phyloP scores from a whole-genome alignment of 2,888 invertebrate genomes.

The Microplitis deprimator region DNA sequence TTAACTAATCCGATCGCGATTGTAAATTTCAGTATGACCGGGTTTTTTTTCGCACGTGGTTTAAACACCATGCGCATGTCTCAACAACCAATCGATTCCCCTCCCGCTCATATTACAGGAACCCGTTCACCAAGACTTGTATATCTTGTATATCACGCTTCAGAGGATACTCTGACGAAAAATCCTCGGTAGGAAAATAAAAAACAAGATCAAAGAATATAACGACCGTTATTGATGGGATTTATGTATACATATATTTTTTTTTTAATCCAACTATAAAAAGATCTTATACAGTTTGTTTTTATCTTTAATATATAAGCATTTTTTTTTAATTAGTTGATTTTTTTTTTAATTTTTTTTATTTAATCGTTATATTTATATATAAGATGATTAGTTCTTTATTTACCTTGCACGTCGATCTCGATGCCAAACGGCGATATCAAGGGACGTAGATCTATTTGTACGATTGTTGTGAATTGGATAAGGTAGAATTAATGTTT shows the following conservation, averaged over 20 bases:
- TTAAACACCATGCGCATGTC: conserved; percentile 61
- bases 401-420: conserved; percentile 86
- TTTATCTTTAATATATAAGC: not conserved
- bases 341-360: too few relatives aligned
- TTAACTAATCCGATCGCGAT: not conserved
- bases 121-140: conserved; percentile 9
- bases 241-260: not conserved
- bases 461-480: conserved; percentile 70
- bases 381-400: not conserved
- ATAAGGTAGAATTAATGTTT: conserved; percentile 81
- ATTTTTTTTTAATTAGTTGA: not conserved
- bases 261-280: not conserved
- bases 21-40: conserved; percentile 13
- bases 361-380: not conserved
- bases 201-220: conserved; percentile 26
- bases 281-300: conserved; percentile 4
- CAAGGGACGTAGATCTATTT: conserved; percentile 75
- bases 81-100: conserved; percentile 66
- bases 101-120: conserved; percentile 54
- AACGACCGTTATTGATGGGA: conserved; percentile 9
- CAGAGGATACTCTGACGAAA: conserved; percentile 28
- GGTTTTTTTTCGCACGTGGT: conserved; percentile 38
- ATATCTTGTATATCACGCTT: conserved; percentile 10
- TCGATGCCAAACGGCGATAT: conserved; percentile 90
- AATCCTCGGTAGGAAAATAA: not conserved